These are phyloP conservation scores for Callipepla californica DNA, from an alignment of 2,113 vertebrate genomes.

Conservation along the genomic window DNA sequence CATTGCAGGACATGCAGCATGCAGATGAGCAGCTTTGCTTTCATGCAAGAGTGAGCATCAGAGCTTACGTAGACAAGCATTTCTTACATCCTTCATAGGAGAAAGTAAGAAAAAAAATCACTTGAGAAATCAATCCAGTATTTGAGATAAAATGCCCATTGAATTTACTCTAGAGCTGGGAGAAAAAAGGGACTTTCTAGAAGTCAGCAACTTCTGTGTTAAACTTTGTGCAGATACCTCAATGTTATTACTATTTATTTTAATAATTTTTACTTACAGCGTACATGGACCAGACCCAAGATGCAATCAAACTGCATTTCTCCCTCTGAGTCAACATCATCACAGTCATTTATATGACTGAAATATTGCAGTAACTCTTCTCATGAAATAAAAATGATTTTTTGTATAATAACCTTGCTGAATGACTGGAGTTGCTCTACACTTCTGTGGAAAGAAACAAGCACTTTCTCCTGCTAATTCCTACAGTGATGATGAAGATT, in stretches of 20 bases:
- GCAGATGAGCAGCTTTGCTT: slow-evolving; percentile 6
- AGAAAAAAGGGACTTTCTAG: background rate
- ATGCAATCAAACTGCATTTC: background rate
- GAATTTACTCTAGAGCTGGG: background rate
- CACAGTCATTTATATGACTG: background rate
- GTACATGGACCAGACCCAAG: background rate
- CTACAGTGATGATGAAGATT: background rate
- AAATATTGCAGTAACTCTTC: background rate
- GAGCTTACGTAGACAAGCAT: rapidly evolving
- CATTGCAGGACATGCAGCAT: background rate
- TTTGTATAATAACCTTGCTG: background rate
- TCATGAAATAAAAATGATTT: background rate
- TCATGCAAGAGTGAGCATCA: background rate
- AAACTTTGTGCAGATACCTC: background rate
- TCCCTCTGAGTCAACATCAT: background rate
- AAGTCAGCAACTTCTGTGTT: background rate
- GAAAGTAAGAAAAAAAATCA: background rate
- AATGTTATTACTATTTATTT: background rate
- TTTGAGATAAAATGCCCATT: background rate
- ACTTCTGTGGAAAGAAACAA: background rate
- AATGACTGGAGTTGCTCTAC: background rate
- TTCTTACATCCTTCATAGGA: background rate
- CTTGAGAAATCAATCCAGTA: background rate
- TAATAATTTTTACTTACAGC: background rate
- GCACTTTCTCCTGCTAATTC: background rate